phyloP scores from a whole-genome alignment of 2,888 invertebrate species.

The Chrysolina americana region DNA sequence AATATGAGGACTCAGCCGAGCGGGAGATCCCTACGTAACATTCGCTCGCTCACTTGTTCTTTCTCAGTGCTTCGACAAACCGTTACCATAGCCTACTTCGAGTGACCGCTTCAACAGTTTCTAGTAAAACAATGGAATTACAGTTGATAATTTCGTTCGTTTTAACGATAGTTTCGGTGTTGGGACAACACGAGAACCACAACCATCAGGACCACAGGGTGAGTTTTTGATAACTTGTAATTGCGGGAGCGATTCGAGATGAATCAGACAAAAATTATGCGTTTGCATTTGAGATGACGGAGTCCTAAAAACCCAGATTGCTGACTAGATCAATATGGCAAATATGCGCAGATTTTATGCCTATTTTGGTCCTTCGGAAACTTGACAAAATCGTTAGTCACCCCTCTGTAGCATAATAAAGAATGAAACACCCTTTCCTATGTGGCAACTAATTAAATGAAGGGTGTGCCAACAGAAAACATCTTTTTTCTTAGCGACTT shows the following conservation, averaged over 20 bases:
- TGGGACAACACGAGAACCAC: conserved; percentile 44
- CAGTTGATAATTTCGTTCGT: conserved; percentile 37
- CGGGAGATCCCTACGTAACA: background rate
- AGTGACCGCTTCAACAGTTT: conserved; percentile 12
- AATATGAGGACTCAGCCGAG: conserved; percentile 8
- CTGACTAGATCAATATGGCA: conserved; percentile 26
- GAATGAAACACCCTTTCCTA: background rate
- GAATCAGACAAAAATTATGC: conserved; percentile 22
- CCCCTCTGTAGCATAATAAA: background rate
- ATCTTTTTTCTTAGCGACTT: background rate
- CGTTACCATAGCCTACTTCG: conserved; percentile 26
- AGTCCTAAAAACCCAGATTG: conserved; percentile 37
- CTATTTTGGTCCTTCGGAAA: background rate
- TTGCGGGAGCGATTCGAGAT: conserved; percentile 1
- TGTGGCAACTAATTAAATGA: background rate
- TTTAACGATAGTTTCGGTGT: conserved; percentile 31
- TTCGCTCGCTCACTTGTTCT: conserved; percentile 26
- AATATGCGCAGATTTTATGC: conserved; percentile 25
- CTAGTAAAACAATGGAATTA: conserved; percentile 36
- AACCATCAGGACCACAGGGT: conserved; percentile 51
- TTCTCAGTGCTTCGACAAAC: conserved; percentile 30
- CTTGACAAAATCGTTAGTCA: conserved; percentile 14
- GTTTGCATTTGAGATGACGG: conserved; percentile 16
- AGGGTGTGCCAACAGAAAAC: background rate
- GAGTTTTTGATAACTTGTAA: conserved; percentile 30